Evolutionary conservation across 2,113 vertebrate species (phyloP).

Genomic region (Stegostoma tigrinum): DNA sequence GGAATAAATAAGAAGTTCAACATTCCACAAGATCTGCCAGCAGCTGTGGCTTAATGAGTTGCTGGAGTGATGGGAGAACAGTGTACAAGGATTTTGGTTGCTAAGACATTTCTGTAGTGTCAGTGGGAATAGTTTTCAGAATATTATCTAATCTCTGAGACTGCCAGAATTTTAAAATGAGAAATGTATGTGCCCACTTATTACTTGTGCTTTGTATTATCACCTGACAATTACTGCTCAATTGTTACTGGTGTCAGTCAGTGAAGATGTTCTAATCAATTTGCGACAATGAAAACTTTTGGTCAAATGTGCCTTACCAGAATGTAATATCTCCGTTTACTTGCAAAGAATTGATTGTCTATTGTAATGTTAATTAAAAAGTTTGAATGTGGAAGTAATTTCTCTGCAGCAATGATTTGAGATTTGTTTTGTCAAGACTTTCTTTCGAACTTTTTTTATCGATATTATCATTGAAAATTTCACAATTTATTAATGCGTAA

Average conservation of each 20-base stretch:
- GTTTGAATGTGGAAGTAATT: neutral
- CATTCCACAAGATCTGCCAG: neutral
- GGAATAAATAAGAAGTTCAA: neutral
- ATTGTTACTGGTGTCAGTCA: neutral
- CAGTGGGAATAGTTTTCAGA: neutral
- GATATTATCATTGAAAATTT: neutral
- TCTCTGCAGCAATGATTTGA: neutral
- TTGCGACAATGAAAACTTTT: neutral
- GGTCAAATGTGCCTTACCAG: neutral
- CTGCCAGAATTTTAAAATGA: neutral
- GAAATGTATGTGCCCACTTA: neutral
- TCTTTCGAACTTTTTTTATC: neutral
- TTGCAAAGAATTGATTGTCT: neutral
- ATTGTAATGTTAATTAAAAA: neutral
- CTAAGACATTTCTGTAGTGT: neutral
- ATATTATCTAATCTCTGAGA: neutral
- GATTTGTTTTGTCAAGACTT: neutral
- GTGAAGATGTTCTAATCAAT: neutral
- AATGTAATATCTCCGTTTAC: neutral
- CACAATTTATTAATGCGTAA: neutral
- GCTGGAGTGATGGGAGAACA: neutral
- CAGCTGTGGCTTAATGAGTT: neutral
- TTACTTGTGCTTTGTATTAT: neutral
- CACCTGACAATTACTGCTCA: neutral
- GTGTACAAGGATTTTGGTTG: neutral